phyloP scores from a whole-genome alignment of 2,888 invertebrate genomes.

The Linyphia triangularis region DNA sequence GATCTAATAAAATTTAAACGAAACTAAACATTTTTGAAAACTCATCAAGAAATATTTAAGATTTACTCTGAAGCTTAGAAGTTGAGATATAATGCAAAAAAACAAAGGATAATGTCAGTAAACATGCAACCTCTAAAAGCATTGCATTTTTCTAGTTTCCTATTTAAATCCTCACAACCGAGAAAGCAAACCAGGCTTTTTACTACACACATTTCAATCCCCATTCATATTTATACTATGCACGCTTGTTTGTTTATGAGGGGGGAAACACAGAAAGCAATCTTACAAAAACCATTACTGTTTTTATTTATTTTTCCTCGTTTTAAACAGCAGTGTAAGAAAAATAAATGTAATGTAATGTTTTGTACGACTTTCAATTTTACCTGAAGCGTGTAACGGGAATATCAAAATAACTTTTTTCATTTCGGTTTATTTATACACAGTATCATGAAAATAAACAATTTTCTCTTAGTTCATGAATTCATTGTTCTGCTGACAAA shows the following conservation, averaged over 20 bases:
- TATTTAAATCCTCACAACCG: not conserved
- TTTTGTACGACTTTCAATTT: slow-evolving; percentile 1
- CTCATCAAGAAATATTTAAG: too few species aligned
- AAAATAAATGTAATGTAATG: not conserved
- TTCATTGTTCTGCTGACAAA: not conserved
- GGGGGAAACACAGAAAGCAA: not conserved
- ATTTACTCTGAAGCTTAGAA: too few species aligned
- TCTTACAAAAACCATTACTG: slow-evolving; percentile 9
- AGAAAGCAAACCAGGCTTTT: not conserved
- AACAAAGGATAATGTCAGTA: too few species aligned
- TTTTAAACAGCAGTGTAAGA: not conserved
- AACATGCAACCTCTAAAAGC: too few species aligned
- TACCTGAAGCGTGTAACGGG: not conserved
- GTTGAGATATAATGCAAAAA: too few species aligned
- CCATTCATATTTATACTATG: slow-evolving; percentile 11
- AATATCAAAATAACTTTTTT: not conserved
- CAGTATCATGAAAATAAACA: not conserved
- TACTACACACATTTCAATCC: not conserved
- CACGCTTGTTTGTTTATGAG: not conserved
- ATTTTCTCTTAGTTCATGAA: not conserved
- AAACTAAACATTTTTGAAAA: too few species aligned
- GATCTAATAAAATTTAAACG: too few species aligned
- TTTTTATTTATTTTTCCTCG: slow-evolving; percentile 1
- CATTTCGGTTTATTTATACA: slow-evolving; percentile 20
- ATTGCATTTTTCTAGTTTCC: not conserved